Conservation (phyloP, 1,140 invertebrate genomes). For the Aphelinus atriplicis region DNA sequence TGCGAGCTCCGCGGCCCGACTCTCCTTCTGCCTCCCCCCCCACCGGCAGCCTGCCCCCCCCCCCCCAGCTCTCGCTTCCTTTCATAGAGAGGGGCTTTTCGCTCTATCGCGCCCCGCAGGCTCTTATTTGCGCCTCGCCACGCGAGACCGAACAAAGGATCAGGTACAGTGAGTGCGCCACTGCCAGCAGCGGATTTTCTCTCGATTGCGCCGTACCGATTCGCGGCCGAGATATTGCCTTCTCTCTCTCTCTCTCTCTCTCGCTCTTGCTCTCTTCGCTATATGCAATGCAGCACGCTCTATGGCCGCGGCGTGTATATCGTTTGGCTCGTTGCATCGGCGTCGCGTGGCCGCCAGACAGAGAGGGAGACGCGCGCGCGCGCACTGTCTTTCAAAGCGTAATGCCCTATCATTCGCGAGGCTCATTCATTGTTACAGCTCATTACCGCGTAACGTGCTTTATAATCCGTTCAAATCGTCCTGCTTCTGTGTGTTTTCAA, state of each 20-base stretch:
- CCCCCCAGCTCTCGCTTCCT: conserved; percentile 37
- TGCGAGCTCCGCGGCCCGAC: conserved; percentile 1
- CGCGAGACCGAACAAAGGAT: conserved; percentile 12
- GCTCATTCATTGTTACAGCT: no score
- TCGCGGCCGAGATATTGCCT: conserved; percentile 8
- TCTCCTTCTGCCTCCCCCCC: background rate
- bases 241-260: background rate
- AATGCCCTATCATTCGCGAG: no score
- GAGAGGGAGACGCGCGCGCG: no score
- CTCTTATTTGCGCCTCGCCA: conserved; percentile 22
- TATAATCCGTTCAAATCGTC: no score
- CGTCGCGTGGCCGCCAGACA: no score
- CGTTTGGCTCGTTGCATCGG: no score
- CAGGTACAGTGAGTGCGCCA: background rate
- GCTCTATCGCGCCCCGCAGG: conserved; percentile 7
- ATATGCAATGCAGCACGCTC: no score
- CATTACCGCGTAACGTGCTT: no score
- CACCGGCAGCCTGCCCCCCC: background rate
- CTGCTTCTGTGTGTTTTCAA: no score
- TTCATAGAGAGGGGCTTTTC: conserved; percentile 8
- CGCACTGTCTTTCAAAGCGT: no score
- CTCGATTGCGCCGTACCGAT: background rate
- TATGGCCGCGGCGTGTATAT: no score
- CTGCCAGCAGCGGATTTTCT: background rate
- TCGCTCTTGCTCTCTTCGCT: background rate